Conservation (phyloP, 2,113 vertebrate species). For the Morone saxatilis region DNA sequence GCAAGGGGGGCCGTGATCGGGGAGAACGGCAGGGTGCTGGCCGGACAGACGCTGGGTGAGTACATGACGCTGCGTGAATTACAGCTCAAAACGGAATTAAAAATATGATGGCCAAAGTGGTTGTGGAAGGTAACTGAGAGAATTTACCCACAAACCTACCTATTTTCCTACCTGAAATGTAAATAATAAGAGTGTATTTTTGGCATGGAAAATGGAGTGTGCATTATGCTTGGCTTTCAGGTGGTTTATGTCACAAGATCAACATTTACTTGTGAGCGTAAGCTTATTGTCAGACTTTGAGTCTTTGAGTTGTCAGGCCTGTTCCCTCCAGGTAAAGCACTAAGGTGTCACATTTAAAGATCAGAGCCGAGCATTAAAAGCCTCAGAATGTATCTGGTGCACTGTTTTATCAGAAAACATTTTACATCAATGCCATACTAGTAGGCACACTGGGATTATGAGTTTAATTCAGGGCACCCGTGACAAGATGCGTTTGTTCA, state of each 20-base stretch:
- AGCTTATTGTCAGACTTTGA: no score
- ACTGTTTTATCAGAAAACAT: not conserved
- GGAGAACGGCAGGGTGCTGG: constrained; percentile 92
- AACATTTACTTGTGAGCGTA: not conserved
- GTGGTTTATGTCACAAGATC: not conserved
- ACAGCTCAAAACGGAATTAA: not conserved
- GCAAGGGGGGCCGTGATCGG: constrained; percentile 92
- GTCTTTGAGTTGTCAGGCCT: not conserved
- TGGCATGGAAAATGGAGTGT: not conserved
- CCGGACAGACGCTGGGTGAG: constrained; percentile 93
- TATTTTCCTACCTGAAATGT: not conserved
- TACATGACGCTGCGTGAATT: not conserved
- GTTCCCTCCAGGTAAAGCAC: not conserved
- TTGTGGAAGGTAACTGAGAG: not conserved
- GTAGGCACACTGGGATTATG: not conserved
- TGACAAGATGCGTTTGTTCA: not conserved
- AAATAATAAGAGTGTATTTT: not conserved
- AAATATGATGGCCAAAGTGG: not conserved
- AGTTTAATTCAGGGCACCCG: not conserved
- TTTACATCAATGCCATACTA: not conserved
- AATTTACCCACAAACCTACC: not conserved
- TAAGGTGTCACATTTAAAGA: not conserved
- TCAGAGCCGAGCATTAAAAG: not conserved
- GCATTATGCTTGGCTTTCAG: not conserved
- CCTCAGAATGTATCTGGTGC: not conserved